Evolutionary conservation across 2,888 invertebrate species (phyloP), one percentile per base, ranked within the genome.

Genomic region (Mythimna vitellina): DNA sequence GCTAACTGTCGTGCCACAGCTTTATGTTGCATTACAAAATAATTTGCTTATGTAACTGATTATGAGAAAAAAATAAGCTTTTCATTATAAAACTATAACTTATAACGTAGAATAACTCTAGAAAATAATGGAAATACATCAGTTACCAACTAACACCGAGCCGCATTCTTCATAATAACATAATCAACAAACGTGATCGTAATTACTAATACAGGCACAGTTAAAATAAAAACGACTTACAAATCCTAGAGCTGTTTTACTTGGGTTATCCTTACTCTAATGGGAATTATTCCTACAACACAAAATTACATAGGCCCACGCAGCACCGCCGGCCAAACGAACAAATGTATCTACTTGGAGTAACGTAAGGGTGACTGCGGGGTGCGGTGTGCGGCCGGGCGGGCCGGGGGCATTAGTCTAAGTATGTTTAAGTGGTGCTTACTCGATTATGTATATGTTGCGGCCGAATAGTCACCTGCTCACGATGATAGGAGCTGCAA

Each of bases 401-500:
- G 78, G 49, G 69, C 66, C 71, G 65, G 85, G 87, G 87, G 83
- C 80, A 86, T 90, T 92, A 92, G 89, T 88, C 93, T 94, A 94
- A 90, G 86, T 87, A 89, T 92, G 84, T 92, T 91, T 92, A 92
- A 91, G 91, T 93, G 94, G 93, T 90, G 89, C 95, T 95, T 95
- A 95, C 92, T 92, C 91, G 87, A 90, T 93, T 93, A 93, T 91
- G 87, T 91, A 90, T 92, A 92, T 89, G 88, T 89, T 93, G 94
- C 93, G 95, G 95, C 95, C 94, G 95, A 93, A 85, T 82, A 86
- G 91, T 93, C 95, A 94, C 94, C 76, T 91, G 96, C 96, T 96
- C 96, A 96, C 96, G 96, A 95, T 91, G 96, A 96, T 94, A 96
- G 96, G 93, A 96, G 96, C 96, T 96, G 96, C 62, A 85, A 88